phyloP scores from a whole-genome alignment of 37 sponge, comb jelly and placozoan species.

The Diacarnus erythraeanus region DNA sequence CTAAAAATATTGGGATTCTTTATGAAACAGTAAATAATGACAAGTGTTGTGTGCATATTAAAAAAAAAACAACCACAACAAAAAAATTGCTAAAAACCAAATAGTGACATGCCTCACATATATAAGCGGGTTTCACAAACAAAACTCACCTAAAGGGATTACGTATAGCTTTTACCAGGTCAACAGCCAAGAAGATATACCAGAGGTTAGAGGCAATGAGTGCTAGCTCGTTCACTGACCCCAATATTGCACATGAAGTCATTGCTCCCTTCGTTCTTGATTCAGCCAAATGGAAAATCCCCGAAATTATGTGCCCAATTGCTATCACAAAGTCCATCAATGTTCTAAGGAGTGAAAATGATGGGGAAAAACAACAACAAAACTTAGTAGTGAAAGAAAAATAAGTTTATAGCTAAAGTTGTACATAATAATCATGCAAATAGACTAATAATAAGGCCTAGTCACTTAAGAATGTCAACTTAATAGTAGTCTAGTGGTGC shows the following conservation, averaged over 20 bases:
- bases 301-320: conserved; percentile 37
- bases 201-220: conserved; percentile 58
- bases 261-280: neutral
- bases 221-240: conserved; percentile 57
- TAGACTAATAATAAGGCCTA: neutral
- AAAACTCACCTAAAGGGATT: conserved; percentile 78
- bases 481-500: too few species aligned
- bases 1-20: too few species aligned
- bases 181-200: conserved; percentile 71
- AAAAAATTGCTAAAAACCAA: neutral
- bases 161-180: conserved; percentile 69
- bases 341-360: conserved; percentile 61
- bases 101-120: neutral
- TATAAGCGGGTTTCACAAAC: neutral
- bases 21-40: neutral
- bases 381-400: neutral
- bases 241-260: conserved; percentile 37
- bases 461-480: too few species aligned
- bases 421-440: neutral
- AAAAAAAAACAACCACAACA: neutral
- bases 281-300: too few species aligned
- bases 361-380: neutral
- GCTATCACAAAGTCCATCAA: conserved; percentile 62
- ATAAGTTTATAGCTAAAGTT: neutral
- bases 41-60: too few species aligned